Evolutionary conservation across 35 echinoderm and acorn worm species (phyloP).

Genomic region (Apostichopus parvimensis): DNA sequence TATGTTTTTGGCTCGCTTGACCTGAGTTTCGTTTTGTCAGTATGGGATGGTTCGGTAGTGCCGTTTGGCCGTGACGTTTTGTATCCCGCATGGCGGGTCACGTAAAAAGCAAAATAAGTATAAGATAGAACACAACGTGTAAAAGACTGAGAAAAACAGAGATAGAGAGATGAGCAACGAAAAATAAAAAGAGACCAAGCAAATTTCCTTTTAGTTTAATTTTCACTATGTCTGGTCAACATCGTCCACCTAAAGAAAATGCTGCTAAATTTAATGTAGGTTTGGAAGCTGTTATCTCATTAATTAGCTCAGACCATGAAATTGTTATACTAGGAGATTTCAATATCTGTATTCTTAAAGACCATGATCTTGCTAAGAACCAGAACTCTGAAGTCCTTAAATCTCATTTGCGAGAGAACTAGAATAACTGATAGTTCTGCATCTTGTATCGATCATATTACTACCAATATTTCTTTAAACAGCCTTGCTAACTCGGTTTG

Average conservation of each 20-base stretch:
- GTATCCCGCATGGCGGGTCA: too few species aligned
- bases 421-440: not conserved
- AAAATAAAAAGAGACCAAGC: too few species aligned
- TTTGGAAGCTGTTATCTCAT: conserved; percentile 5
- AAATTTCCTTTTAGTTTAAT: too few species aligned
- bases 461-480: not conserved
- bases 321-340: conserved; percentile 31
- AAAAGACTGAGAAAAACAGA: too few species aligned
- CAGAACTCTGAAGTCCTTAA: not conserved
- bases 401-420: conserved; percentile 11
- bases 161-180: too few species aligned
- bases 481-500: too few species aligned
- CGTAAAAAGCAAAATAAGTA: too few species aligned
- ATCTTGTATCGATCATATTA: conserved; percentile 28
- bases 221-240: not conserved
- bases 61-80: too few species aligned
- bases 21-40: too few species aligned
- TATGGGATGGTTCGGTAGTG: too few species aligned
- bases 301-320: conserved; percentile 15
- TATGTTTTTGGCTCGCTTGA: too few species aligned
- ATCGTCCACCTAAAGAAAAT: not conserved
- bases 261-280: not conserved
- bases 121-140: too few species aligned
- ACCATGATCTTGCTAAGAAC: not conserved
- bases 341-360: not conserved